Base-by-base conservation (phyloP, 2,113 vertebrate species). In the Rallus limicola region DNA sequence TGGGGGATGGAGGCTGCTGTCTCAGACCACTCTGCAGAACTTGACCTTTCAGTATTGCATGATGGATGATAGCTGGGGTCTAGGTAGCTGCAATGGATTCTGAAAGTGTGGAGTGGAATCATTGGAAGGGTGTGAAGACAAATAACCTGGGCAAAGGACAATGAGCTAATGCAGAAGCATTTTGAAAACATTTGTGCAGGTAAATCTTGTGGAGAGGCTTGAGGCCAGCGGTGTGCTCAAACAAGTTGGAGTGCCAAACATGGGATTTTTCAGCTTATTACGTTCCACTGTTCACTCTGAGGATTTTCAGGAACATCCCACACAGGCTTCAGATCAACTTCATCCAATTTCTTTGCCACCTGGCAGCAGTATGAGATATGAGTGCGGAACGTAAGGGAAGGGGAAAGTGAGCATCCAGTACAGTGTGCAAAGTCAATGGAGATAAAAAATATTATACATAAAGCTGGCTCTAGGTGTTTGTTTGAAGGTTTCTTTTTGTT, bases 291-390 rank as follows among this genome's bases (percentile, higher is more conserved):
- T 63, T 93, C 33, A 17, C 71, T 84, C 33, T 24, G 83, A 88
- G 68, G 75, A 63, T 88, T 96, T 96, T 96, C 82, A 93, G 92
- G 87, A 92, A 59, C 82, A 89, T 92, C 93, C 84, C 78, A 91
- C 87, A 65, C 84, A 94, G 77, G 70, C 58, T 95, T 89, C 65
- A 68, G 67, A 75, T 91, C 62, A 60, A 23, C 52, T 82, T 89
- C 33, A 87, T 88, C 58, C 64, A n/a, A 7, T 40, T 75, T 88
- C 77, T 67, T 93, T 67, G 38, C 52, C 68, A 89, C 93, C 87
- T 95, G 81, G 53, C 77, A 93, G 65, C 80, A 55, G 11, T 42
- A n/a, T 64, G 76, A 93, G 58, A 16, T 86, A 24, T 62, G 62
- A 83, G 78, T 84, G 65, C 69, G 50, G 52, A 86, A 83, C 2